Evolutionary conservation across 2,797 vertebrate genomes (phyloP).

Genomic region (Rhinoraja longicauda): DNA sequence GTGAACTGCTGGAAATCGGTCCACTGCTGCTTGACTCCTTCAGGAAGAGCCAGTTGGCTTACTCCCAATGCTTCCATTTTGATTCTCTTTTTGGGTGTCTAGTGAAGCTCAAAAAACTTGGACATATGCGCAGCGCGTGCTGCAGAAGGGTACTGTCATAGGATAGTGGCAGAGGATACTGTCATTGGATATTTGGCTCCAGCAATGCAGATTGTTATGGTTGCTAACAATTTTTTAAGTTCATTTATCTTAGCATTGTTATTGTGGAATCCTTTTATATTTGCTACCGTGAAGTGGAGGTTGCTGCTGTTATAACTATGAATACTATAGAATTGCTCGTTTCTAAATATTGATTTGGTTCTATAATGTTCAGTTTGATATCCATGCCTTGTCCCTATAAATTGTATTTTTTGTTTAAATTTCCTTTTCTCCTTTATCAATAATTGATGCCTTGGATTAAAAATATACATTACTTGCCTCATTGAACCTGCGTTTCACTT

Average conservation of each 20-base stretch:
- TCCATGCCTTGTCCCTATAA: background rate
- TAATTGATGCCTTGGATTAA: background rate
- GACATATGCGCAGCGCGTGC: background rate
- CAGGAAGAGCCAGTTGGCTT: too few relatives aligned
- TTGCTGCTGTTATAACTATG: background rate
- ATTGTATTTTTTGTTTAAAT: background rate
- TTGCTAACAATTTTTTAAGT: background rate
- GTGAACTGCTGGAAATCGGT: too few relatives aligned
- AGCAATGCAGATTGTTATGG: background rate
- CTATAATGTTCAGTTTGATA: background rate
- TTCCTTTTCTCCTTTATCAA: background rate
- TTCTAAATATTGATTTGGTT: constrained; percentile 7
- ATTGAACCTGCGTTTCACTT: background rate
- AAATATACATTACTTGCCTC: background rate
- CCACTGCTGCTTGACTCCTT: too few relatives aligned
- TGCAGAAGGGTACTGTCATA: background rate
- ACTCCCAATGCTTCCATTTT: too few relatives aligned
- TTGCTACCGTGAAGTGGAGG: background rate
- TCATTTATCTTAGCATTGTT: background rate
- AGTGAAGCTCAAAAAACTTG: background rate
- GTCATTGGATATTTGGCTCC: background rate
- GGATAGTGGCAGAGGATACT: background rate
- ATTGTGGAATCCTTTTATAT: constrained; percentile 15
- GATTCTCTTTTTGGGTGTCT: background rate
- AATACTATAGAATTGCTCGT: background rate